Evolutionary conservation across 2,113 vertebrate genomes (phyloP).

Genomic region (Ochotona princeps): DNA sequence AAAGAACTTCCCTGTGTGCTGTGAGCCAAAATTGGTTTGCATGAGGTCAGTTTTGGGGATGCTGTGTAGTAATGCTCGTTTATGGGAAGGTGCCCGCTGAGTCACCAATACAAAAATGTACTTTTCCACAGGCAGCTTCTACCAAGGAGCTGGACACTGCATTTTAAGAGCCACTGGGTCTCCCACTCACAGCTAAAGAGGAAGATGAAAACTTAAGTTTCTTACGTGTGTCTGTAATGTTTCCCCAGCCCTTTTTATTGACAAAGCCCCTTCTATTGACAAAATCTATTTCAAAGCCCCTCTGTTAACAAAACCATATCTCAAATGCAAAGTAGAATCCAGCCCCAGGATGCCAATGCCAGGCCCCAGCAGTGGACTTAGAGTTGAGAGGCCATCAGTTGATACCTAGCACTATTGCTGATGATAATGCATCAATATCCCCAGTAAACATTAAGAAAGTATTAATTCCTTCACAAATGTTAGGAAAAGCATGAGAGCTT

Average conservation of each 20-base stretch:
- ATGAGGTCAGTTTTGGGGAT: neutral
- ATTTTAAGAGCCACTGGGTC: neutral
- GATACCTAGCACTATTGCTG: neutral
- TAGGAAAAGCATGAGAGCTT: constrained; percentile 21
- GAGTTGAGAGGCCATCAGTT: neutral
- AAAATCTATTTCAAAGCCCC: too few relatives aligned
- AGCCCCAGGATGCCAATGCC: neutral
- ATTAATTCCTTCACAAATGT: constrained; percentile 32
- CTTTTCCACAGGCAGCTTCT: neutral
- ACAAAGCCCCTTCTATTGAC: neutral
- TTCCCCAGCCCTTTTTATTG: neutral
- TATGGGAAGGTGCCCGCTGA: neutral
- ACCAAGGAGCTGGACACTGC: neutral
- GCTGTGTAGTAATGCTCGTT: neutral
- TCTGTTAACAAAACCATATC: neutral
- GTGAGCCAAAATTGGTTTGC: neutral
- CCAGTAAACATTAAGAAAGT: constrained; percentile 21
- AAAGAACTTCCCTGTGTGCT: neutral
- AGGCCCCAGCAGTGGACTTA: neutral
- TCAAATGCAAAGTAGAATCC: neutral
- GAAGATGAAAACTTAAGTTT: neutral
- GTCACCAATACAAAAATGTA: neutral
- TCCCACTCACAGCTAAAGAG: neutral
- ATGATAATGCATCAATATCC: neutral
- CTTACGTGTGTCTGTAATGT: neutral